Percentiles rank a stretch among this genome's conserved stretches.
These are phyloP conservation scores for rabbit (Oryctolagus cuniculus) DNA, from an alignment of 2,113 vertebrate genomes.

Conservation along the genomic window mOryCun1.1 NC_091450.1:6236501-6237000, in stretches of 20 bases:
- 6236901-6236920: background rate
- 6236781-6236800: background rate
- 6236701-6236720: constrained; percentile 49
- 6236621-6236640: constrained; percentile 53
- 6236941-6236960: background rate
- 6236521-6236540: background rate
- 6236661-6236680: constrained; percentile 69
- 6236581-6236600: constrained; percentile 8
- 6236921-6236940: background rate
- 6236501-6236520: background rate
- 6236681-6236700: constrained; percentile 46
- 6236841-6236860: background rate
- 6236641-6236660: constrained; percentile 54
- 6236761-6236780: background rate
- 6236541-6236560: background rate
- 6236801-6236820: background rate
- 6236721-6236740: constrained; percentile 61
- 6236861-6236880: background rate
- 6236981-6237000: background rate
- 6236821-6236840: background rate
- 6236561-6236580: constrained; percentile 23
- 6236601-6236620: background rate
- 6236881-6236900: background rate
- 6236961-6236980: background rate
- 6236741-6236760: constrained; percentile 65